Conservation (phyloP, 2,113 vertebrate species). For the Pagrus major region DNA sequence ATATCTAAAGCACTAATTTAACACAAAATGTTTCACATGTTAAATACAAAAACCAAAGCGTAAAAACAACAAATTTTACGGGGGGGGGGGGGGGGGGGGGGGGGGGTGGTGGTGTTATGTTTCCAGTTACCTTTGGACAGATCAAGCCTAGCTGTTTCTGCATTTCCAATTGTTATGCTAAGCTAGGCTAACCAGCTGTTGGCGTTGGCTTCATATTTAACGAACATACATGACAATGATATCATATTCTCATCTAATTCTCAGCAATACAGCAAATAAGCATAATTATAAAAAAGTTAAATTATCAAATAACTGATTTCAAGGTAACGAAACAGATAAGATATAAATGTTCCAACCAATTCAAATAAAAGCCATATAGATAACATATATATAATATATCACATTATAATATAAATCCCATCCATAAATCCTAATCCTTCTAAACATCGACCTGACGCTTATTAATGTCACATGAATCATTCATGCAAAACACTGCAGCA, state of each 20-base stretch:
- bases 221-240: background rate
- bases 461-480: slow-evolving; percentile 26
- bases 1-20: too few species aligned
- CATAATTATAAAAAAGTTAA: background rate
- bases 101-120: too few species aligned
- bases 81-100: too few species aligned
- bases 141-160: background rate
- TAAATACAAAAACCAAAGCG: background rate
- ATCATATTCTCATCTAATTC: background rate
- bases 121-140: too few species aligned
- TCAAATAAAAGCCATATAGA: background rate
- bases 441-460: background rate
- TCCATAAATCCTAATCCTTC: background rate
- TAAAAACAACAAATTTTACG: too few species aligned
- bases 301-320: background rate
- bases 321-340: background rate
- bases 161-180: background rate
- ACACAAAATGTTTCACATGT: background rate
- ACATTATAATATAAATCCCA: background rate
- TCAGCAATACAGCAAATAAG: background rate
- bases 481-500: slow-evolving; percentile 18
- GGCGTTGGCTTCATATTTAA: background rate
- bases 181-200: background rate
- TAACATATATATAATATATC: background rate
- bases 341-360: background rate